phyloP scores from a whole-genome alignment of 2,797 vertebrate species.

The Manis javanica region DNA sequence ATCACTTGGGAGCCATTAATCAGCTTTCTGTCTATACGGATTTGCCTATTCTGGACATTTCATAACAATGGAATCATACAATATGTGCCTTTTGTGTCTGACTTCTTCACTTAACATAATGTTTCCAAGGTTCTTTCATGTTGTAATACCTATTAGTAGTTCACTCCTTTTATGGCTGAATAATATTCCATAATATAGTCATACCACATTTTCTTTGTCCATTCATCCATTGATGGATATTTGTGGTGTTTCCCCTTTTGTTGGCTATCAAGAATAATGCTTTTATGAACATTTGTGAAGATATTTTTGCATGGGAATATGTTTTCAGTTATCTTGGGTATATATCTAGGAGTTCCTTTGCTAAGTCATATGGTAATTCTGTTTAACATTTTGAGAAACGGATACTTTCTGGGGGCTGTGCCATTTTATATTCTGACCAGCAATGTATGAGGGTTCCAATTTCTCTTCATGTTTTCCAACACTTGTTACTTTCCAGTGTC shows the following conservation, averaged over 20 bases:
- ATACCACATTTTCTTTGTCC: background rate
- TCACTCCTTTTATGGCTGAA: background rate
- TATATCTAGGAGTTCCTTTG: background rate
- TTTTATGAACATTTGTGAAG: background rate
- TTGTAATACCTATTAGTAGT: background rate
- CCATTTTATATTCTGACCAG: background rate
- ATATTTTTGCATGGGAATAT: background rate
- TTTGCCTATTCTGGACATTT: background rate
- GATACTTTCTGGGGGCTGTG: background rate
- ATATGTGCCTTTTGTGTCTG: background rate
- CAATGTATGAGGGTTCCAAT: background rate
- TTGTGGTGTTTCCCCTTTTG: background rate
- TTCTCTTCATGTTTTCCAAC: background rate
- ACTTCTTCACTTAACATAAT: background rate
- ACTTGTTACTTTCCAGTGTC: background rate
- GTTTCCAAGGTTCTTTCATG: background rate
- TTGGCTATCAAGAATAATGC: background rate
- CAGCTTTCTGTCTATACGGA: background rate
- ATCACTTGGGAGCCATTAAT: background rate
- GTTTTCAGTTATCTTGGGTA: background rate
- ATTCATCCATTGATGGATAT: background rate
- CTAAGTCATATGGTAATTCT: background rate
- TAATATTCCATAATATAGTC: background rate
- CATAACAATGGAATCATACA: background rate
- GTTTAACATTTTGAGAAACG: constrained; percentile 16